Evolutionary conservation across 2,888 invertebrate species (phyloP).

Genomic region (Megaustenia siamemsis): DNA sequence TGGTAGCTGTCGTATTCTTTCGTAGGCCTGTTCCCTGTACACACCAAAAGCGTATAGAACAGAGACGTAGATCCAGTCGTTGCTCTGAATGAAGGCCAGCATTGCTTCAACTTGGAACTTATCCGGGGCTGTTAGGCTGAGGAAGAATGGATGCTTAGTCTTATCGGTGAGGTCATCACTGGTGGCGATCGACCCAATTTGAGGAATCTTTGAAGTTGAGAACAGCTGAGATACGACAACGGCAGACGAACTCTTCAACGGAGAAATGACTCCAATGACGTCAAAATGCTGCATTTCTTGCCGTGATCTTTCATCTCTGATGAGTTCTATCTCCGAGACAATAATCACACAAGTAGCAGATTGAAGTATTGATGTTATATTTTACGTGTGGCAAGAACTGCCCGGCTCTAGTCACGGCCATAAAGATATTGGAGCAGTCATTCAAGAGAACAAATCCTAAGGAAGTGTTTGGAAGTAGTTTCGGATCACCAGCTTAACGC

Average conservation of each 20-base stretch:
- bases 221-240: slow-evolving; percentile 64
- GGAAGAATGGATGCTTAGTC: slow-evolving; percentile 64
- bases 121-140: slow-evolving; percentile 68
- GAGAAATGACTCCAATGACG: slow-evolving; percentile 64
- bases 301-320: too few relatives aligned
- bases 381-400: slow-evolving; percentile 59
- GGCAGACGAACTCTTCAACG: slow-evolving; percentile 60
- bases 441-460: slow-evolving; percentile 68
- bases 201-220: background rate
- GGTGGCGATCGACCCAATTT: slow-evolving; percentile 61
- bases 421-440: slow-evolving; percentile 64
- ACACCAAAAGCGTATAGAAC: slow-evolving; percentile 86
- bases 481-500: slow-evolving; percentile 59
- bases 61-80: slow-evolving; percentile 89
- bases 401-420: slow-evolving; percentile 64
- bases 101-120: slow-evolving; percentile 63
- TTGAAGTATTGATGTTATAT: background rate
- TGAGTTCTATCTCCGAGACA: background rate
- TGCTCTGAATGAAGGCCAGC: slow-evolving; percentile 60
- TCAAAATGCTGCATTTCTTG: slow-evolving; percentile 48
- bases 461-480: slow-evolving; percentile 60
- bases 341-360: background rate
- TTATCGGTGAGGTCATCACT: slow-evolving; percentile 65
- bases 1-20: slow-evolving; percentile 56
- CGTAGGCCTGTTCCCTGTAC: slow-evolving; percentile 65